Conservation (phyloP, 2,888 invertebrate species). For the Girardia tigrina region DNA sequence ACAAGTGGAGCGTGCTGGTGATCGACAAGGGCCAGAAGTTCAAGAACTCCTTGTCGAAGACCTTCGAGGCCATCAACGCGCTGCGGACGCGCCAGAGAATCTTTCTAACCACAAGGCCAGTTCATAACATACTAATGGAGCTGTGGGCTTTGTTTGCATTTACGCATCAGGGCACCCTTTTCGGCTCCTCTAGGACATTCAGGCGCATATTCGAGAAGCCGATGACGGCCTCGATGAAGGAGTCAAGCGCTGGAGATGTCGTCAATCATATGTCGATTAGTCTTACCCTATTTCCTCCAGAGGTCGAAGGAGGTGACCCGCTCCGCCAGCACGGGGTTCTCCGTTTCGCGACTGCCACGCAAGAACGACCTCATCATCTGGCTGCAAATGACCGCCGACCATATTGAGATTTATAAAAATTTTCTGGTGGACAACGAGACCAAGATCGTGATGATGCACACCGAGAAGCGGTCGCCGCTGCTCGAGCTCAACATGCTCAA, state of each 20-base stretch:
- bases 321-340: no score
- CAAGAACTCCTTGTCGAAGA: conserved; percentile 60
- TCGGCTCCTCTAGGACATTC: conserved; percentile 50
- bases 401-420: conserved; percentile 48
- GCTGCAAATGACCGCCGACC: conserved; percentile 46
- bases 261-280: conserved; percentile 45
- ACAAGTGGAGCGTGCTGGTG: conserved; percentile 47
- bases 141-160: conserved; percentile 52
- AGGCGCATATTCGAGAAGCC: conserved; percentile 50
- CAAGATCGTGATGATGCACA: conserved; percentile 31
- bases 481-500: conserved; percentile 50
- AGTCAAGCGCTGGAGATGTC: conserved; percentile 43
- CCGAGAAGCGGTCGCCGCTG: conserved; percentile 39
- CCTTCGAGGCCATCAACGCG: conserved; percentile 48
- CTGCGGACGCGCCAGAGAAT: conserved; percentile 53
- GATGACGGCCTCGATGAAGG: conserved; percentile 45
- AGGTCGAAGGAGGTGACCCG: no score
- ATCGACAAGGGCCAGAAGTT: conserved; percentile 64
- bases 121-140: conserved; percentile 76
- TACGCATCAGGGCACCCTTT: conserved; percentile 49
- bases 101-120: conserved; percentile 73
- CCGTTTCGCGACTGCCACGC: conserved; percentile 25
- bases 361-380: conserved; percentile 45
- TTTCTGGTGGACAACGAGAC: conserved; percentile 46
- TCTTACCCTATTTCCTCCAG: conserved; percentile 50